Base-by-base conservation (phyloP, 1,140 invertebrate species). In the Panulirus ornatus region DNA sequence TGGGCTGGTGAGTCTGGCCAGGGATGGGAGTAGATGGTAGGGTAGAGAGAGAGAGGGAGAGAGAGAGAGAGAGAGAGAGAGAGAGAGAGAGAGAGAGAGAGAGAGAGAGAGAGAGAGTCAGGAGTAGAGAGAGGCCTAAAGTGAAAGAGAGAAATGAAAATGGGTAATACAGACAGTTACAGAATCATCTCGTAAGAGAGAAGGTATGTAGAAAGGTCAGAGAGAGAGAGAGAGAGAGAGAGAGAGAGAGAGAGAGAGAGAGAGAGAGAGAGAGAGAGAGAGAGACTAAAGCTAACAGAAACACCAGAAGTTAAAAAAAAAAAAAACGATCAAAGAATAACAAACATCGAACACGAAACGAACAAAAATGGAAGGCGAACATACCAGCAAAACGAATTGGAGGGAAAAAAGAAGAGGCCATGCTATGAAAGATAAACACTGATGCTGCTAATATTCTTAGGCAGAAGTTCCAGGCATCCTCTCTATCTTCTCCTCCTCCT, bases 31-130 rank as follows among this genome's bases (percentile, higher is more conserved):
- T 14, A 58, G 51, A 58, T 14, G n/a, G 51, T 22, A 22, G n/a
- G 51, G n/a, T 0, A 58, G 51, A 58, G 51, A 58, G 51, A 54
- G 51, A 54, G 51, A 54, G 51, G 22, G 70, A 71, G 70, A 71
- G 70, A 71, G 70, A 71, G 70, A 71, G 75, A 40, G 75, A 78
- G 38, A 42, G 75, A 40, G 36, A 40, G 75, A 78, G 38, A 42
- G 75, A 78, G 36, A 78, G 75, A 42, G 36, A 78, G 70, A 71
- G 9, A 36, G 70, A 71, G 70, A 71, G 75, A 42, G 0, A 78
- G 75, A 78, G 14, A 78, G 75, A 78, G 36, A 78, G n/a, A 78
- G 36, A 44, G 75, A 44, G 14, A 44, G 38, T 6, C 0, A 44
- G n/a, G 42, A 38, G 22, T 2, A 30, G 36, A 30, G 70, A 44